Conservation (phyloP, 2,888 invertebrate species). For the Megamerina dolium region DNA sequence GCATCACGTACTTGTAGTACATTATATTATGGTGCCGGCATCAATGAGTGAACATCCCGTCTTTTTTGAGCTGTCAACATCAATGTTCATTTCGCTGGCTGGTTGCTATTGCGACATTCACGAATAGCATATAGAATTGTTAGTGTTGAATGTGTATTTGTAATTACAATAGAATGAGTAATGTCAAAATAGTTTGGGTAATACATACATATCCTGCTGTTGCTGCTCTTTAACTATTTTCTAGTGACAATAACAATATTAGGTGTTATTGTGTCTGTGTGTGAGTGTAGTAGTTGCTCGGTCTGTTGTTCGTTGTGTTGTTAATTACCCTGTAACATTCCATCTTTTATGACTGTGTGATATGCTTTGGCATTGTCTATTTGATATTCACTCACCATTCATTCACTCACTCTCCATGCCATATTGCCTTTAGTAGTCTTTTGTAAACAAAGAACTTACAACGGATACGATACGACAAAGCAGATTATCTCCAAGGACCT, state of each 20-base stretch:
- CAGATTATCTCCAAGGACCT: constrained; percentile 49
- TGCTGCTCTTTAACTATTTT: no score
- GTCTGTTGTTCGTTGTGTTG: constrained; percentile 20
- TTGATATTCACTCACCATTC: constrained; percentile 1
- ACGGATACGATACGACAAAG: constrained; percentile 20
- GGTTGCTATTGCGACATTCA: no score
- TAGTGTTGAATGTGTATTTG: no score
- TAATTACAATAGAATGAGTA: no score
- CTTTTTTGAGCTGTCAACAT: constrained; percentile 17
- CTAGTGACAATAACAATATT: no score
- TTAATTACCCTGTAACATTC: constrained; percentile 45
- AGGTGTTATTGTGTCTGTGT: no score
- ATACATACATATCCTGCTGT: no score
- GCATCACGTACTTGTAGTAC: background rate
- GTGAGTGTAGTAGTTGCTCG: background rate
- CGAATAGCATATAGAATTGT: no score
- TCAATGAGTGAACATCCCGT: background rate
- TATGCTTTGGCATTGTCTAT: constrained; percentile 14
- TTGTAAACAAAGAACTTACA: constrained; percentile 34
- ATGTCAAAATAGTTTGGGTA: no score
- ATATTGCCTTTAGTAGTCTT: constrained; percentile 4
- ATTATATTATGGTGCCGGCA: no score
- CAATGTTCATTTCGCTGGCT: constrained; percentile 9
- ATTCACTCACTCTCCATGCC: constrained; percentile 9
- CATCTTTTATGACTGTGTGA: constrained; percentile 24